Evolutionary conservation across 1,140 invertebrate genomes (phyloP), one percentile per base, ranked within the genome.

Genomic region (Papilio polyxenes): DNA sequence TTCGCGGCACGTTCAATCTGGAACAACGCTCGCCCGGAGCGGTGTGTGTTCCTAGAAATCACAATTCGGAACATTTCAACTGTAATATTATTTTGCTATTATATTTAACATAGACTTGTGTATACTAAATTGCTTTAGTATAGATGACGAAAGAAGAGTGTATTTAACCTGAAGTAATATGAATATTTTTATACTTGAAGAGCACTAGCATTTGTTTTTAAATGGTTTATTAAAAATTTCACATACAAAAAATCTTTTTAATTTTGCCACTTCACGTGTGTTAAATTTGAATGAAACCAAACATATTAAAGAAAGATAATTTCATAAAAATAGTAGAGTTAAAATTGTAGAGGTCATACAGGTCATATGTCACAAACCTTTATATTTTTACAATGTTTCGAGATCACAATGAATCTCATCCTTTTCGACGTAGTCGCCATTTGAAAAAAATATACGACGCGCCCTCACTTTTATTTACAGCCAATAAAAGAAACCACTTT

Each of bases 401-500:
- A 65, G 20, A 65, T 65, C 23, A 65, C 62, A 11, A 65, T 65
- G 11, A 65, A 65, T 65, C 20, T 65, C 23, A 62, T 31, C 62
- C 62, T 10, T 10, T 65, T 65, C 62, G 62, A 65, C 23, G 23
- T 65, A 23, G 62, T 65, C 59, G 20, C 62, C 62, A 65, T 65
- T 65, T 20, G 62, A 65, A 23, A 31, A n/a, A 65, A 65, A 65
- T 65, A 65, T 23, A 65, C 23, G 62, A 23, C 62, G 23, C 23
- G 23, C 23, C 62, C 62, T 65, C 62, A 65, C 8, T 23, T 65
- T 65, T 65, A 65, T 65, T 65, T 65, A 65, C 20, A 65, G 62
- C 62, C 62, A 65, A 65, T 65, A 65, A 65, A 65, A 65, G 62
- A 65, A 65, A 65, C 62, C 23, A 65, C 62, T 31, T 65, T 20